A percentile compares a stretch with the other conserved stretches of the same genome.
phyloP scores from a whole-genome alignment of 2,888 invertebrate genomes.

The Spilarctia lutea region DNA sequence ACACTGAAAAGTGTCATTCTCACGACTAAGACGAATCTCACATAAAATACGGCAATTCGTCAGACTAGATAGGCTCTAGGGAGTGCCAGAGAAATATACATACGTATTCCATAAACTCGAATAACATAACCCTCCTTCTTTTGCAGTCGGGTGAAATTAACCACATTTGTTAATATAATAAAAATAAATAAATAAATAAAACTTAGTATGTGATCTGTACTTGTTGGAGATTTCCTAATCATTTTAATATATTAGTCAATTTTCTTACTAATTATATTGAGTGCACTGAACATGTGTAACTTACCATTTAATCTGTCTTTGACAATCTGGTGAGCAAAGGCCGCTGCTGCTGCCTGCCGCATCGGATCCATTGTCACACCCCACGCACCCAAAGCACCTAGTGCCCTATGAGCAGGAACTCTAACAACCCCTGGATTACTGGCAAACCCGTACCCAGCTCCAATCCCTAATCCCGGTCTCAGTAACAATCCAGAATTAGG shows the following conservation, averaged over 20 bases:
- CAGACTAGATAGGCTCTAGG: no score
- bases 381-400: conserved; percentile 85
- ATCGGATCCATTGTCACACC: conserved; percentile 88
- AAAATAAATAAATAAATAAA: neutral
- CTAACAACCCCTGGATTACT: conserved; percentile 92
- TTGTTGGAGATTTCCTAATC: neutral
- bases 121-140: no score
- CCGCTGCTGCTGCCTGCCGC: conserved; percentile 89
- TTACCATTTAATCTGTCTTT: conserved; percentile 94
- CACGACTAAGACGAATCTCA: no score
- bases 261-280: neutral
- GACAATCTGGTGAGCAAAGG: conserved; percentile 93
- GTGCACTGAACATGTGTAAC: conserved; percentile 52
- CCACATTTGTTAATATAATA: neutral
- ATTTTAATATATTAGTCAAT: neutral
- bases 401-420: conserved; percentile 92
- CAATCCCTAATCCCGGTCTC: conserved; percentile 79
- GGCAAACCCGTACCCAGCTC: conserved; percentile 86
- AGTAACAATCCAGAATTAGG: conserved; percentile 75
- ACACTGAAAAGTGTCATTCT: no score
- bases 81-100: no score
- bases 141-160: no score
- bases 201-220: neutral
- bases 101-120: no score
- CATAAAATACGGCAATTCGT: no score